Conservation (phyloP, 2,797 vertebrate species). For the Mus caroli region DNA sequence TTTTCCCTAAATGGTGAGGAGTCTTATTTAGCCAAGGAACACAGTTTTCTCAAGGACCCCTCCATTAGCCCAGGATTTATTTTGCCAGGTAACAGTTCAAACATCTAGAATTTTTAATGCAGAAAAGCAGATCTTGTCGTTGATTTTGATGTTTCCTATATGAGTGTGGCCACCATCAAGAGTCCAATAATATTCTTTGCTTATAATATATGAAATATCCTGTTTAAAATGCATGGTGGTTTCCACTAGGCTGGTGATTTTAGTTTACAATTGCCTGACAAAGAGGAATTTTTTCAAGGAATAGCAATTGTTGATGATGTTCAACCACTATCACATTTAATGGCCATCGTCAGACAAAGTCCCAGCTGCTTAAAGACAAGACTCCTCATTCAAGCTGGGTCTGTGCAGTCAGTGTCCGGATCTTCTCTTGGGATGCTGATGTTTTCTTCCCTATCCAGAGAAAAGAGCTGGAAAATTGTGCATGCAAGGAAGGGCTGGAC, state of each 20-base stretch:
- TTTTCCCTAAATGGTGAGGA: neutral
- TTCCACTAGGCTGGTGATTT: conserved; percentile 18
- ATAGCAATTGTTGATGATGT: conserved; percentile 60
- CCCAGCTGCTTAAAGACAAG: conserved; percentile 83
- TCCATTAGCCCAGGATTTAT: conserved; percentile 43
- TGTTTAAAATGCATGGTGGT: conserved; percentile 28
- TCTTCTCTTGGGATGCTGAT: conserved; percentile 74
- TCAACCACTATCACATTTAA: conserved; percentile 79
- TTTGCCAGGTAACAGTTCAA: conserved; percentile 66
- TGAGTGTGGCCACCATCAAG: neutral
- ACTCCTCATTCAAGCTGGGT: conserved; percentile 83
- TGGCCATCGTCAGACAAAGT: conserved; percentile 77
- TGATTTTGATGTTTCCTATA: conserved; percentile 11
- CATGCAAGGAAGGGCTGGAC: neutral
- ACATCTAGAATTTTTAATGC: conserved; percentile 54
- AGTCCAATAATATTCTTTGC: conserved; percentile 16
- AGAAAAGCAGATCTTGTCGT: conserved; percentile 45
- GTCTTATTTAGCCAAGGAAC: conserved; percentile 53
- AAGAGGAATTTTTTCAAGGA: conserved; percentile 71
- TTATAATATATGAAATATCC: conserved; percentile 24
- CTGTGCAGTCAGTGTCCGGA: conserved; percentile 75
- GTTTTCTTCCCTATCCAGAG: conserved; percentile 79
- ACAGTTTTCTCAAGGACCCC: conserved; percentile 41
- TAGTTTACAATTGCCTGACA: conserved; percentile 56
- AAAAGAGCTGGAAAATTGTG: conserved; percentile 45